Evolutionary conservation across 2,113 vertebrate species (phyloP).

Genomic region (Pelobates fuscus): DNA sequence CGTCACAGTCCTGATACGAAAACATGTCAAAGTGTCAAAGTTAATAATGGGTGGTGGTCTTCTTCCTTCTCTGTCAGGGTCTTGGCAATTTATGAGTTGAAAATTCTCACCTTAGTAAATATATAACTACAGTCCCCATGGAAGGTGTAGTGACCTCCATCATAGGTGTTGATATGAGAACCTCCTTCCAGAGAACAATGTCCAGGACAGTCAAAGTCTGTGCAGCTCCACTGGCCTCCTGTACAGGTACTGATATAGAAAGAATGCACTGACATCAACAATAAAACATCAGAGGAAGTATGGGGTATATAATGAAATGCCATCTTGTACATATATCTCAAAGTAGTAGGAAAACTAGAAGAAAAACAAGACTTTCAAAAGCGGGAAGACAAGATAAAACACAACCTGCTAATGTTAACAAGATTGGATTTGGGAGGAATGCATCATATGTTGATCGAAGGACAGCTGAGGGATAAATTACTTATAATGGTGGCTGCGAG

Average conservation of each 20-base stretch:
- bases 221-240: conserved; percentile 75
- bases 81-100: too few species aligned
- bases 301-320: not conserved
- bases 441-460: too few species aligned
- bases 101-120: conserved; percentile 79
- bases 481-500: too few species aligned
- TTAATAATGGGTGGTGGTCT: too few species aligned
- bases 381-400: too few species aligned
- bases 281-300: not conserved
- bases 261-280: not conserved
- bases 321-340: not conserved
- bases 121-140: conserved; percentile 79
- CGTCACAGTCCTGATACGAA: conserved; percentile 63
- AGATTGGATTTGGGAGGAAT: too few species aligned
- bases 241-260: conserved; percentile 68
- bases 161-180: conserved; percentile 83
- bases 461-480: too few species aligned
- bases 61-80: too few species aligned
- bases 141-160: conserved; percentile 75
- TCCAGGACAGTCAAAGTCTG: conserved; percentile 70
- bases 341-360: not conserved
- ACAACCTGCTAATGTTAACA: too few species aligned
- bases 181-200: conserved; percentile 84
- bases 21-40: not conserved
- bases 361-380: too few species aligned